Base-by-base conservation (phyloP, 2,888 invertebrate species). In the Oeneis ivallda region DNA sequence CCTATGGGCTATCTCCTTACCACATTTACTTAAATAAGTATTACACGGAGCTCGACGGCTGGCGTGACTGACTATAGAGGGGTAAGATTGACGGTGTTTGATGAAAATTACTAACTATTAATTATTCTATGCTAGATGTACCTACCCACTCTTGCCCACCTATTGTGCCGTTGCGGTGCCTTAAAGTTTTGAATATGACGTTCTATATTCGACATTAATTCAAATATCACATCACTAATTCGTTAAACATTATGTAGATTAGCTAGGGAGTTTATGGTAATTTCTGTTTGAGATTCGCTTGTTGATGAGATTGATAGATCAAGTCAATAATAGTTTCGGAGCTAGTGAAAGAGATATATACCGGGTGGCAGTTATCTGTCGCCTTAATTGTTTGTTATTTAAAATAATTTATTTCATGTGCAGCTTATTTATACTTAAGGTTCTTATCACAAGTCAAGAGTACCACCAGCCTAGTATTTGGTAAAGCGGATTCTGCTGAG, bases 1-100 rank as follows among this genome's bases (percentile, higher is more conserved):
- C 68, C 70, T 50, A 19, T 54, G 68, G 68, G 68, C 69, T 71
- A 70, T 73, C 73, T 78, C 75, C 77, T 80, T 80, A 26, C 76
- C 76, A 62, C 45, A 57, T 62, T 64, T 63, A 66, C 41, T 68
- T 54, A 66, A 61, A 37, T 17, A 45, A 45, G 54, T 56, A 64
- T 65, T 45, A 66, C 15, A 26, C 32, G 19, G 17, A 19, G 49
- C 60, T 49, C 17, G 39, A 52, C 54, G 39, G 32, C 56, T 64
- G 62, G 50, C 39, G n/a, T 65, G 63, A 47, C 67, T 47, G 37
- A 37, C 62, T 45, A 62, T 70, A 66, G 70, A 64, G 59, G 60
- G 64, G 53, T 57, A 63, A 67, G 61, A 60, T 65, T 41, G 43
- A 58, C 15, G 64, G 57, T 56, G 39, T 19, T 54, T 17, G 13